These are phyloP conservation scores for Picathartes gymnocephalus DNA, from an alignment of 2,113 vertebrate genomes.

Conservation along the genomic window DNA sequence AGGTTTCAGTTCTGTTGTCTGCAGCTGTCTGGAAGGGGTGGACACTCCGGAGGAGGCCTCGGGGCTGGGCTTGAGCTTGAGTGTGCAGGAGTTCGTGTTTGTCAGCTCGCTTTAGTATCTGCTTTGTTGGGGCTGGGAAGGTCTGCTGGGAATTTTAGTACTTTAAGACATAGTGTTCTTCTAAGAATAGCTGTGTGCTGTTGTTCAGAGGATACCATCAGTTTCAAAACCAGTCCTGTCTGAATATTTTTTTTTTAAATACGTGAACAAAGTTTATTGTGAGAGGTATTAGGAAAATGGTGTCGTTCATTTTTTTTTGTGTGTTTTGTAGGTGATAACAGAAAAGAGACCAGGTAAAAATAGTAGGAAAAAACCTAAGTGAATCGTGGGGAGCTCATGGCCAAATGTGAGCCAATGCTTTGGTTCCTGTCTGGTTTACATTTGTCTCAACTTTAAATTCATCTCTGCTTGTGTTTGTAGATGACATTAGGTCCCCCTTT, in stretches of 20 bases:
- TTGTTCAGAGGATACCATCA: background rate
- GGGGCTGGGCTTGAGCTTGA: background rate
- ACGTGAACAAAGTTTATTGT: background rate
- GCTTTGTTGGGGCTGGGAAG: background rate
- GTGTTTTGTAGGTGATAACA: background rate
- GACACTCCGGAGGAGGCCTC: background rate
- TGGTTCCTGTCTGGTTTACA: background rate
- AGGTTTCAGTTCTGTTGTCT: conserved; percentile 19
- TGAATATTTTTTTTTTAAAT: background rate
- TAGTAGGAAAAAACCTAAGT: background rate
- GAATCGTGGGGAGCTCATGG: background rate
- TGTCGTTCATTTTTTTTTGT: background rate
- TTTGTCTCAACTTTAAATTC: background rate
- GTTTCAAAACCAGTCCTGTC: background rate
- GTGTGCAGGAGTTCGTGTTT: background rate
- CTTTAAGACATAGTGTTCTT: background rate
- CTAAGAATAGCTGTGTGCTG: background rate
- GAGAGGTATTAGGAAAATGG: background rate
- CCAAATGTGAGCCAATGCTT: background rate
- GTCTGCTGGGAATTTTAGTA: background rate
- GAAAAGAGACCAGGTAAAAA: background rate
- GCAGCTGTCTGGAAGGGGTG: conserved; percentile 28
- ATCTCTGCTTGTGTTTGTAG: background rate
- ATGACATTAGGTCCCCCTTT: background rate
- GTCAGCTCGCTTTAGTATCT: background rate